Base-by-base conservation (phyloP, 2,797 vertebrate genomes). In the Tarsius wallacei region DNA sequence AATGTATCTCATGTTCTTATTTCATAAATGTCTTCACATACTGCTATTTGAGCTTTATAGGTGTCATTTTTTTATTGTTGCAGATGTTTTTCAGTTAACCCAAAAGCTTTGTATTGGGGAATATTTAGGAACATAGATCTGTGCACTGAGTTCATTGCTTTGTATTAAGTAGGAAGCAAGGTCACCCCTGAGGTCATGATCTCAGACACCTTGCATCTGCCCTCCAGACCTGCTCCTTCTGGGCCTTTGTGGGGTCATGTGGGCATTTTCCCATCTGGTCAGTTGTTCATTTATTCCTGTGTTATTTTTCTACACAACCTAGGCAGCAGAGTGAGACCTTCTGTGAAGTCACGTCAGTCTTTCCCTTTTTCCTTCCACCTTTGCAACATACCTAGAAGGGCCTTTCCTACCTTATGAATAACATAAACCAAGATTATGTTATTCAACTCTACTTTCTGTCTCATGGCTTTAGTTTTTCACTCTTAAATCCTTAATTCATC, bases 301-400 rank as follows among this genome's bases (percentile, higher is more conserved):
- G 14, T 73, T 63, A 28, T 59, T 78, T 57, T 92, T 84, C 55
- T 63, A 53, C 10, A 47, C 66, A 19, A 2, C 14, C 42, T 5
- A 42, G 42, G 42, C 42, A n/a, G 42, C 42, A 42, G 42, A 42
- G 42, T 42, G 42, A 42, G 42, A 42, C 42, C 42, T 71, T 95
- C 74, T 49, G 61, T 68, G 22, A 87, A 68, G 64, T 84, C 15
- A 22, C 57, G 49, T 33, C 76, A 55, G 19, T 55, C 16, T 94
- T 93, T 95, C 26, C 47, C 36, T 87, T 95, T 59, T 51, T 33
- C 71, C 26, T 90, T 84, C 70, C 96, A 26, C 19, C 61, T 87
- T 80, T 82, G 59, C 66, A 81, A 2, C 73, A 68, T 64, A 84
- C 47, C 82, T 93, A 85, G 24, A 82, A 95, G 15, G 76, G 9